Percentiles rank a stretch among this genome's conserved stretches.
phyloP scores from a whole-genome alignment of 2,888 invertebrate species.

The Exocentrus adspersus region DNA sequence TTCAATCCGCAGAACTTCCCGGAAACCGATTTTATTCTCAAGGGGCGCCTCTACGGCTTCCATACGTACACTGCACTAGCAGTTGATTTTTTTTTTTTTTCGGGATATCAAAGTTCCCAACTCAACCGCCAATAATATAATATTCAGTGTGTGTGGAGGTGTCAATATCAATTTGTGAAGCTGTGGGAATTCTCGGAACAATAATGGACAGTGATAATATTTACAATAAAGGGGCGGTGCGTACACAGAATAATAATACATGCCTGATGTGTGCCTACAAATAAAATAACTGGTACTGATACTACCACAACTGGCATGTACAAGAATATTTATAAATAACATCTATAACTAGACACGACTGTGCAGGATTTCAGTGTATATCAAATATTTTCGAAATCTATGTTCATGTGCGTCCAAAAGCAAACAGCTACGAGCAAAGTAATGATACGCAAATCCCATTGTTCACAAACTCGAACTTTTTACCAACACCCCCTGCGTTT shows the following conservation, averaged over 20 bases:
- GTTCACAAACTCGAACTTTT: background rate
- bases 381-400: too few relatives aligned
- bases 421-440: too few relatives aligned
- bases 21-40: constrained; percentile 1
- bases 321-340: too few relatives aligned
- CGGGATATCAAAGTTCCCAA: background rate
- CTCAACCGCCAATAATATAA: background rate
- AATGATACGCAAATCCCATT: background rate
- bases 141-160: background rate
- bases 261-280: too few relatives aligned
- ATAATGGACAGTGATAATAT: background rate
- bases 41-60: background rate
- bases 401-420: too few relatives aligned
- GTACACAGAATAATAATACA: background rate
- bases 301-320: too few relatives aligned
- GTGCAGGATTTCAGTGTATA: too few relatives aligned
- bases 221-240: background rate
- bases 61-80: background rate
- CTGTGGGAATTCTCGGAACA: background rate
- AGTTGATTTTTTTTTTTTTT: background rate
- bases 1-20: background rate
- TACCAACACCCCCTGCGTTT: constrained; percentile 26
- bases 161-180: background rate
- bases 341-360: too few relatives aligned
- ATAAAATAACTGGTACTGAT: too few relatives aligned